Percentiles rank a stretch among this genome's conserved stretches.
These are phyloP conservation scores for Eupithecia subumbrata DNA, from an alignment of 2,888 invertebrate genomes.

Conservation along the genomic window DNA sequence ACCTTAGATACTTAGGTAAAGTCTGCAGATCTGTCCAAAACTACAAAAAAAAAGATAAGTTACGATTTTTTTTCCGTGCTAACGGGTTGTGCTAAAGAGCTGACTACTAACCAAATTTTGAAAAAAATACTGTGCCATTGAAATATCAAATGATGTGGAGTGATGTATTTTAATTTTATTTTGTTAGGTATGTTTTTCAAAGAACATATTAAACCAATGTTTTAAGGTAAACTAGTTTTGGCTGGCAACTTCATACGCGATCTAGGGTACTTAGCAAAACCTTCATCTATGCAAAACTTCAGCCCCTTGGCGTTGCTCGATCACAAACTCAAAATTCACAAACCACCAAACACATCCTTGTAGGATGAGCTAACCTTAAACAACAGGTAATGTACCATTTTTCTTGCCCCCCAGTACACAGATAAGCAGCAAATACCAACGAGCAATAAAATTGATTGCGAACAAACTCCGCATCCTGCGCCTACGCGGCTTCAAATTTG, in stretches of 20 bases:
- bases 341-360: neutral
- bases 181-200: neutral
- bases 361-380: neutral
- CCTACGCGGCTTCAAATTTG: constrained; percentile 54
- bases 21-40: neutral
- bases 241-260: neutral
- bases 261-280: neutral
- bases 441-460: constrained; percentile 73
- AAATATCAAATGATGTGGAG: neutral
- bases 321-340: neutral
- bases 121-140: neutral
- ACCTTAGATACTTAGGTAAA: neutral
- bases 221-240: neutral
- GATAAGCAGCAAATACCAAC: constrained; percentile 67
- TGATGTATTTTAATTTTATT: neutral
- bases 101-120: too few relatives aligned
- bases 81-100: too few relatives aligned
- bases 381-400: constrained; percentile 1
- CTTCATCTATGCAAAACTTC: neutral
- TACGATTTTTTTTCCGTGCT: too few relatives aligned
- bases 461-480: constrained; percentile 69
- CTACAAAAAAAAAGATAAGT: neutral
- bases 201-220: neutral
- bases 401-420: constrained; percentile 51
- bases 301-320: too few relatives aligned